Evolutionary conservation across 2,888 invertebrate species (phyloP), one percentile per base, ranked within the genome.

Genomic region (Macrophya annulata): DNA sequence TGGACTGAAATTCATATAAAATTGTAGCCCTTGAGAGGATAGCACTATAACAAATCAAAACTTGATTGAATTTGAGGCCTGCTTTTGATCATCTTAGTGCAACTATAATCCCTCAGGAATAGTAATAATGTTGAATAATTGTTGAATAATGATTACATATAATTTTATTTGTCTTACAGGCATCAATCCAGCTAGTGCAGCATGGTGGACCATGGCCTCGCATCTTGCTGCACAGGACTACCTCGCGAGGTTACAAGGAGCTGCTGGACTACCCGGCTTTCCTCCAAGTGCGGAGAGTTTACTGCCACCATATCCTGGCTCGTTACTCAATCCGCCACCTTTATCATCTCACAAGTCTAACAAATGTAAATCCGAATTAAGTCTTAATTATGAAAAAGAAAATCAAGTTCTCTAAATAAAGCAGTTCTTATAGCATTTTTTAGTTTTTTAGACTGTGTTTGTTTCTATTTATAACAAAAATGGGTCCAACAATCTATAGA

Each of bases 141-240:
- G 15, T 21, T 84, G 40, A 68, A 15, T 59, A 68, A 15, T 59
- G 40, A 25, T 55, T 43, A n/a, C 1, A 17, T 37, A 37, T 59
- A 17, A n/a, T 48, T 51, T 25, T 10, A 84, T 85, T 86, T 85
- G 83, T 74, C 65, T 90, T 93, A 48, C 93, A 97, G 97, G 97
- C 85, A 93, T 93, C 85, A 93, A 92, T 89, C 90, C 93, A 74
- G 93, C 93, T 37, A 93, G 92, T 93, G 97, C 97, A 89, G 97
- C 97, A 85, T 98, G 98, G 98, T 98, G 98, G 97, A 97, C 97
- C 37, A 97, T 98, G 97, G 97, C 98, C 68, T 97, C 97, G 45
- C 98, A 98, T 93, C 94, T 98, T 89, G 98, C 98, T 55, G 97
- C 98, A 0, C 98, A 98, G 93, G 98, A 98, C 93, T 98, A 98